These are phyloP conservation scores for Callospermophilus lateralis DNA, from an alignment of 2,113 vertebrate species.

Conservation along the genomic window DNA sequence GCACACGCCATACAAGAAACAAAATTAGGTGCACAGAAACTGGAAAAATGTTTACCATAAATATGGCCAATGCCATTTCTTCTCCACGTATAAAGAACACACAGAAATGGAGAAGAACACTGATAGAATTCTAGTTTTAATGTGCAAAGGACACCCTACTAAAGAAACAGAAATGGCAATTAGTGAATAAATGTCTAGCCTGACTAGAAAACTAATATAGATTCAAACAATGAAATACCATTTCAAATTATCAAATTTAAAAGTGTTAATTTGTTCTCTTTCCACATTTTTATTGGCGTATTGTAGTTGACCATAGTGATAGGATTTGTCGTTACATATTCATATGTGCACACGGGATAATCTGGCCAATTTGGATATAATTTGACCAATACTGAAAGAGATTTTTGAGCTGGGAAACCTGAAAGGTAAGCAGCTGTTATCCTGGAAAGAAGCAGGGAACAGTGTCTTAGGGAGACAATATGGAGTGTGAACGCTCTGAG, in stretches of 20 bases:
- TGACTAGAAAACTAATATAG: not conserved
- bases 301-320: too few relatives aligned
- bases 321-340: too few relatives aligned
- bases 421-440: not conserved
- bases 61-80: not conserved
- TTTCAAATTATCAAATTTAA: not conserved
- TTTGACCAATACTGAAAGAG: too few relatives aligned
- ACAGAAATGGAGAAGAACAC: conserved; percentile 8
- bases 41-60: not conserved
- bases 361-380: too few relatives aligned
- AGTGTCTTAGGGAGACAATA: not conserved
- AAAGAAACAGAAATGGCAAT: not conserved
- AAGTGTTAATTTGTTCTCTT: not conserved
- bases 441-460: not conserved
- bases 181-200: not conserved
- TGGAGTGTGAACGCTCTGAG: not conserved
- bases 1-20: not conserved
- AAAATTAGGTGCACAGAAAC: not conserved
- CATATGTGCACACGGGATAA: too few relatives aligned
- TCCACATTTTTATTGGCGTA: too few relatives aligned
- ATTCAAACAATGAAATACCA: not conserved
- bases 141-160: not conserved
- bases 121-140: not conserved
- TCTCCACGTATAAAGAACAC: not conserved
- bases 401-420: not conserved